Evolutionary conservation across 1,140 invertebrate species (phyloP), one percentile per base, ranked within the genome.

Genomic region (Brachionus plicatilis): DNA sequence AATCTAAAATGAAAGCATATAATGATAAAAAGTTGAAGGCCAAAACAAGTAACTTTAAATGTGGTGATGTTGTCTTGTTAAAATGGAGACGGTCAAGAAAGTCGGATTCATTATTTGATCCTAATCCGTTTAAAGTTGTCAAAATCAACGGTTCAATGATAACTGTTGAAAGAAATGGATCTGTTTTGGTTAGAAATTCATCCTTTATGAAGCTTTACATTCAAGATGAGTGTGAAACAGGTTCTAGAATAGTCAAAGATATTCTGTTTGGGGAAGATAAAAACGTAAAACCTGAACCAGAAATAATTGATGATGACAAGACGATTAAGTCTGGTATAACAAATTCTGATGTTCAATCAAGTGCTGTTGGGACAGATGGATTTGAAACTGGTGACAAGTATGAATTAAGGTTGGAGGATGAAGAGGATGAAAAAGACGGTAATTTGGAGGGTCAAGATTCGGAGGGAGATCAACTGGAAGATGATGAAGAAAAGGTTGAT

Each of bases 61-160:
- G 9, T 27, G 24, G 24, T 68, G 65, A 68, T 27, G 17, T 68
- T 27, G 65, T 68, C 20, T 68, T 68, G 20, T 24, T 68, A 24
- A 68, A 68, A 29, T 68, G 65, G 65, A 68, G 14, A 27, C 17
- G 65, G 24, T 24, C 65, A 29, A 27, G 24, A 17, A 68, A 68
- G 20, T 68, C 65, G 17, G 65, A 68, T 68, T 29, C 65, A 37
- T 27, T 68, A 27, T 68, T 27, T 68, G 65, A 68, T 37, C 65
- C 65, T 7, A 68, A 68, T 6, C 65, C 65, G 24, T 68, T 27
- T 68, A 68, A 68, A 20, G n/a, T 68, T 17, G 65, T 68, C 20
- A 68, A 29, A 68, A 20, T 68, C 24, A 68, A 68, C 20, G 65
- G 65, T 68, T 68, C 65, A 68, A 68, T 68, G 65, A 29, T 68